Evolutionary conservation across 2,113 vertebrate species (phyloP), one percentile per base, ranked within the genome.

Genomic region (Pygoscelis adeliae): DNA sequence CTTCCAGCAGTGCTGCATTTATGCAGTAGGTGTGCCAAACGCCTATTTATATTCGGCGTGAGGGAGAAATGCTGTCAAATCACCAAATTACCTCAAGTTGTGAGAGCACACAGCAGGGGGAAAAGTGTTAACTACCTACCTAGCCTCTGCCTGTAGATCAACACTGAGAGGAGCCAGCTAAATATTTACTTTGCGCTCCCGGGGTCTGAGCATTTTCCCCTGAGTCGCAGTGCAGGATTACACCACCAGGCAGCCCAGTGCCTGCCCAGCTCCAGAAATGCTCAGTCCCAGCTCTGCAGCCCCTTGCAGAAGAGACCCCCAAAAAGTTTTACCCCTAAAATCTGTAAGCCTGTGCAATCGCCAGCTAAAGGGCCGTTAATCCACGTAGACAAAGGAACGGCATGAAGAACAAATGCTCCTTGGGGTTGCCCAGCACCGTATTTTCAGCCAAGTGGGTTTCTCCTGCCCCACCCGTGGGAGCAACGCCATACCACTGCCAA

Each of bases 221-320:
- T 0, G 58, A 20, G 69, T 7, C 2, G 0, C 47, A 15, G 73
- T 2, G 20, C 22, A 65, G 55, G 42, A 52, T 38, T 11, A 8
- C 9, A 58, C 6, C 73, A 13, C 4, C 2, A 5, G 20, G 16
- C 59, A 30, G 40, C 23, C 26, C 55, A 38, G 56, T 1, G 3
- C 34, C 46, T 0, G 0, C 36, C 9, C 34, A 46, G 47, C 44
- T 4, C 76, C 74, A 32, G 40, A 62, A 23, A 69, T 3, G 5
- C 2, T 0, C 0, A 0, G 7, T 29, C 27, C 22, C 11, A 74
- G 29, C 49, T 56, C 2, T 0, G 46, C 53, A 61, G 61, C 14
- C 8, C 40, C 13, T n/a, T 55, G 91, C 38, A 70, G 63, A 78
- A 70, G 34, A 22, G 12, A 65, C 4, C 11, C 26, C 20, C 3